Percentiles rank a stretch among this genome's conserved stretches.
Evolutionary conservation across 2,113 vertebrate genomes (phyloP).

Genomic region (Malaclemys terrapin): DNA sequence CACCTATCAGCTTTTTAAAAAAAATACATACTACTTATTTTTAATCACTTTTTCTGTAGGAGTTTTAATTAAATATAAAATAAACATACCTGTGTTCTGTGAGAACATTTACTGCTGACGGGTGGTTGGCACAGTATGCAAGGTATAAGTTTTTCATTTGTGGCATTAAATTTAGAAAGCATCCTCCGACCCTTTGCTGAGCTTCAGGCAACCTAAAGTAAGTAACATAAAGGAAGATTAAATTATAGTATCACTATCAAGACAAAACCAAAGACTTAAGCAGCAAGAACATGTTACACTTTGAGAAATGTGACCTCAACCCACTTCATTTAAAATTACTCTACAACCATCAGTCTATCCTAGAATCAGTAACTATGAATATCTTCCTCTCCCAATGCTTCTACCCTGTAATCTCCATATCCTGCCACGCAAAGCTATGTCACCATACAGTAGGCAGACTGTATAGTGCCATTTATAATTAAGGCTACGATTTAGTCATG

Average conservation of each 20-base stretch:
- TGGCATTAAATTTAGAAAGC: conserved; percentile 95
- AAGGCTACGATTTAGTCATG: too few relatives aligned
- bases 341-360: background rate
- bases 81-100: conserved; percentile 90
- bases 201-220: conserved; percentile 90
- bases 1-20: background rate
- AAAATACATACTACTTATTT: background rate
- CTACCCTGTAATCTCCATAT: background rate
- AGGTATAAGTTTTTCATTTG: conserved; percentile 95
- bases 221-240: background rate
- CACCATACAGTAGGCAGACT: background rate
- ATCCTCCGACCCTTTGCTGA: conserved; percentile 94
- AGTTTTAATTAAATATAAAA: background rate
- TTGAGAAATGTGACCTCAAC: background rate
- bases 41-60: background rate
- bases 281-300: background rate
- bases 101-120: conserved; percentile 95
- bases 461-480: background rate
- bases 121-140: conserved; percentile 96
- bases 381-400: background rate
- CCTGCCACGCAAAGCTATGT: background rate
- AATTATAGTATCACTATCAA: background rate
- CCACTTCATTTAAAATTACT: background rate
- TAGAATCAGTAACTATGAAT: background rate
- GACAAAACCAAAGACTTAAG: background rate